Evolutionary conservation across 1,140 invertebrate species (phyloP).

Genomic region (Sitobion miscanthi): DNA sequence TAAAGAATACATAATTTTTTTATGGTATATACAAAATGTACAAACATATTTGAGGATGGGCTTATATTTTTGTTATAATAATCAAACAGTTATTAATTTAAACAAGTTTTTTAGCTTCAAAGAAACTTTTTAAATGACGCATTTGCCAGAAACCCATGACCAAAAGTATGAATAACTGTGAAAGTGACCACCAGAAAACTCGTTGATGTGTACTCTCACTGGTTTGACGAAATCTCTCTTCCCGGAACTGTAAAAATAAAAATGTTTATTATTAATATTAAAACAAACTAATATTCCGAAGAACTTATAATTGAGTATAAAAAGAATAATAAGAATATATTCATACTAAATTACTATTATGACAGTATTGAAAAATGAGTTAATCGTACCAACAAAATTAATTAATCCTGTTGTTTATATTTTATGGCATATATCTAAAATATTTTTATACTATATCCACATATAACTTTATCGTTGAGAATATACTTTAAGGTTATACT

Average conservation of each 20-base stretch:
- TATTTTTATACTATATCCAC: too few species aligned
- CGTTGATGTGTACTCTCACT: conserved; percentile 97
- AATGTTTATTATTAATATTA: conserved; percentile 11
- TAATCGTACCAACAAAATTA: background rate
- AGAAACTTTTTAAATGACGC: conserved; percentile 98
- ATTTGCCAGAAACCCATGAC: conserved; percentile 98
- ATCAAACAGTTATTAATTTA: conserved; percentile 62
- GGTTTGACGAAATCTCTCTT: conserved; percentile 95
- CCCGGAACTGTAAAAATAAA: conserved; percentile 82
- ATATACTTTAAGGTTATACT: too few species aligned
- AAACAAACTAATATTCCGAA: background rate
- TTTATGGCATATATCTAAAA: background rate
- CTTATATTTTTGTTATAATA: conserved; percentile 32
- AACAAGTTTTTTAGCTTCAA: conserved; percentile 99
- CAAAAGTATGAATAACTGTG: conserved; percentile 88
- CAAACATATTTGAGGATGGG: conserved; percentile 35
- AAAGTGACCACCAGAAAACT: conserved; percentile 97
- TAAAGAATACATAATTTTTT: conserved; percentile 26
- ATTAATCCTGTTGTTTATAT: background rate
- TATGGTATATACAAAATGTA: conserved; percentile 43
- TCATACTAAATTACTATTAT: too few species aligned
- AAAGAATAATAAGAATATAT: background rate
- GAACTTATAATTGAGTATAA: background rate
- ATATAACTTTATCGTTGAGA: too few species aligned
- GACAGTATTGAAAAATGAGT: background rate